A percentile compares a stretch with the other conserved stretches of the same genome.
phyloP scores from a whole-genome alignment of 2,797 vertebrate species.

The Poeciliopsis turneri region DNA sequence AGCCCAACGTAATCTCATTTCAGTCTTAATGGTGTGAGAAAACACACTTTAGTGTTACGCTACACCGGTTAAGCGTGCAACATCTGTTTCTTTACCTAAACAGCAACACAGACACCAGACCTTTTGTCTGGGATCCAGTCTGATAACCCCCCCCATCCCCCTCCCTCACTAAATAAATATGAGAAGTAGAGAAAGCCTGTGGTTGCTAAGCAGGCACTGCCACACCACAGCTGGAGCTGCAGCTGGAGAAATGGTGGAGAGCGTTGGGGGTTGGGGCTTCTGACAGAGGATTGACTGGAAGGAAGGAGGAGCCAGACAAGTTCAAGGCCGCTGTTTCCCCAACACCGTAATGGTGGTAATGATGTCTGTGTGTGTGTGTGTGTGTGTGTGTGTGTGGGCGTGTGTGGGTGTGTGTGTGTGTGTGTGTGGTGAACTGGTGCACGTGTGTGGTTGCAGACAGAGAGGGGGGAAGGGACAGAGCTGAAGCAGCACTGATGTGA shows the following conservation, averaged over 20 bases:
- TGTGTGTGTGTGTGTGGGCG: conserved; percentile 12
- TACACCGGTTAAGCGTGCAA: conserved; percentile 9
- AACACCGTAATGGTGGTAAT: conserved; percentile 52
- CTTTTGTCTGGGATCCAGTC: conserved; percentile 65
- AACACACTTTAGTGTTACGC: background rate
- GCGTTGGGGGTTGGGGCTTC: conserved; percentile 72
- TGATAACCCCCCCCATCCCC: conserved; percentile 25
- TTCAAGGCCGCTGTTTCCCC: conserved; percentile 75
- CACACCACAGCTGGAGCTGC: conserved; percentile 78
- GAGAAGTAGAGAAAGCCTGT: conserved; percentile 51
- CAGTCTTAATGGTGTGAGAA: background rate
- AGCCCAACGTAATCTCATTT: background rate
- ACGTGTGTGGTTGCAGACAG: conserved; percentile 51
- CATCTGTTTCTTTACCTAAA: conserved; percentile 6
- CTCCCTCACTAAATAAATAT: conserved; percentile 29
- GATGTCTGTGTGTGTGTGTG: conserved; percentile 2
- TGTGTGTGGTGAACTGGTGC: conserved; percentile 26
- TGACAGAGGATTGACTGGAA: conserved; percentile 51
- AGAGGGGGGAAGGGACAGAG: conserved; percentile 63
- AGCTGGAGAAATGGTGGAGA: conserved; percentile 64
- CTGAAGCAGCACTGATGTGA: conserved; percentile 65
- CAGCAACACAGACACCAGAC: conserved; percentile 40
- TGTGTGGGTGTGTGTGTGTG: conserved; percentile 18
- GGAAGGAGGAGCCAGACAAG: conserved; percentile 73
- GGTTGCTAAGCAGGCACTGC: conserved; percentile 82